Base-by-base conservation (phyloP, 2,888 invertebrate species). In the Ennomos quercinarius region DNA sequence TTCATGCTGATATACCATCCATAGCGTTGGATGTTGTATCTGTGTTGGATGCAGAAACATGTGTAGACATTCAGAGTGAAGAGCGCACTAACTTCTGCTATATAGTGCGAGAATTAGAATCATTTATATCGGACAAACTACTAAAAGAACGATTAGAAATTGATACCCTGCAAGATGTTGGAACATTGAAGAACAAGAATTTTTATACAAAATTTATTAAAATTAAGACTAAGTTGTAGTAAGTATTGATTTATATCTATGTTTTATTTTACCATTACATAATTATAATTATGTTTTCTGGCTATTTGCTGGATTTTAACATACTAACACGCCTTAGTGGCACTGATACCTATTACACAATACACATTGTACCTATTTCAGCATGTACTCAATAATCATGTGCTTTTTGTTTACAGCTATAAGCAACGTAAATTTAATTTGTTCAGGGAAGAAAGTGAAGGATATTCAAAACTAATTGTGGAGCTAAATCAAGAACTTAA, bases 371-470 rank as follows among this genome's bases (percentile, higher is more conserved):
- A 27, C 27, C 27, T 27, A 27, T 27, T 27, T 27, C 27, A 27
- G 3, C 27, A 27, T 27, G 5, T 27, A 27, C 2, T 27, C 6
- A 27, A 27, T 27, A 6, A 27, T 27, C 27, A 46, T 50, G 0
- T 47, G 9, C 13, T 13, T 12, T 54, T 61, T 67, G 63, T 61
- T 94, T 95, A 64, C 87, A 99, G 99, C 87, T 99, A 99, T 87
- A 99, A 99, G 86, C 99, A 99, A 88, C 96, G 99, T 75, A 99
- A 99, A 81, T 99, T 99, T 87, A 99, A 99, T 93, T 94, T 99
- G 75, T 97, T 99, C 81, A 95, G 99, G 54, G 99, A 99, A 92
- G 99, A 99, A 93, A 98, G 97, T 90, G 99, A 99, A 93, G 99
- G 99, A 8, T 99, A 98, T 93, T 97, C 99, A 1, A 99, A 99